Evolutionary conservation across 2,797 vertebrate species (phyloP).

Genomic region (Chaenodraco wilsoni): DNA sequence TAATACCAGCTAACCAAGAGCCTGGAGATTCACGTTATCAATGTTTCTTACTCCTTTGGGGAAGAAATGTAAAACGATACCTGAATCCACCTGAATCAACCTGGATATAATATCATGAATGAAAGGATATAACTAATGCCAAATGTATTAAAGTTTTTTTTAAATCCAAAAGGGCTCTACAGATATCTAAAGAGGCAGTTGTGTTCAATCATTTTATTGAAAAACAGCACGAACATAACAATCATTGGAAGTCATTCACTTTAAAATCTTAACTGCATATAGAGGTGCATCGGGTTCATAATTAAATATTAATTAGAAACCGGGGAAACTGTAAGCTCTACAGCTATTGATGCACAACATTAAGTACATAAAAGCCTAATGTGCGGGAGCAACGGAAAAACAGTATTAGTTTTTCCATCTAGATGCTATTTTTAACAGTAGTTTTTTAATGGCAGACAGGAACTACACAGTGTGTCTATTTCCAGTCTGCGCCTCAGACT

Average conservation of each 20-base stretch:
- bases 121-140: not conserved
- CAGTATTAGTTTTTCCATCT: constrained; percentile 21
- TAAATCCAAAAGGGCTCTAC: no score
- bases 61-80: not conserved
- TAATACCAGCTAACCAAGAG: constrained; percentile 6
- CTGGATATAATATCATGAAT: constrained; percentile 5
- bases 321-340: constrained; percentile 43
- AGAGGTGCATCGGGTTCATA: constrained; percentile 43
- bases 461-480: not conserved
- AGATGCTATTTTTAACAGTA: constrained; percentile 16
- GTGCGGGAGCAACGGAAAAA: constrained; percentile 35
- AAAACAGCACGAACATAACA: constrained; percentile 36
- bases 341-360: constrained; percentile 46
- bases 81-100: constrained; percentile 6
- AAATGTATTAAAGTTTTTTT: no score
- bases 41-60: constrained; percentile 25
- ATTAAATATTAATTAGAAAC: constrained; percentile 61
- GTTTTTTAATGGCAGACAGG: not conserved
- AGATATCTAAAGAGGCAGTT: no score
- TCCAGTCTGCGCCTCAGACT: not conserved
- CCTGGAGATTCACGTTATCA: constrained; percentile 19
- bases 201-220: no score
- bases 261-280: constrained; percentile 44
- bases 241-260: constrained; percentile 35
- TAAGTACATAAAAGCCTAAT: constrained; percentile 47